Conservation (phyloP, 2,888 invertebrate species). For the Lepas anatifera region DNA sequence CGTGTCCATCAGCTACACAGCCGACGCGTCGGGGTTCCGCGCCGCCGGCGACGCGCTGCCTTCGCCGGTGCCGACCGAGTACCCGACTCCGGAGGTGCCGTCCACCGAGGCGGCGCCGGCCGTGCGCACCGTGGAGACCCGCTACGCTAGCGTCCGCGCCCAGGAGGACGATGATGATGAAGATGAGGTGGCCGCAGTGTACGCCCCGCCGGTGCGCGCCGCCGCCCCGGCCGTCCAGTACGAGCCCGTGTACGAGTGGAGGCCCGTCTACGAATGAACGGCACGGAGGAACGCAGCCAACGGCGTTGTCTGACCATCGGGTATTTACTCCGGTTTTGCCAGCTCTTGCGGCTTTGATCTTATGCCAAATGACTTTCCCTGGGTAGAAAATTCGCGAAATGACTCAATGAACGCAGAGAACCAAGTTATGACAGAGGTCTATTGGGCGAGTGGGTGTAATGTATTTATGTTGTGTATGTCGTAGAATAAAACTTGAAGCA, state of each 20-base stretch:
- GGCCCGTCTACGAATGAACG: neutral
- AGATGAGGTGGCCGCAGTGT: neutral
- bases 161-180: neutral
- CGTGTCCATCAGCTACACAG: neutral
- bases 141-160: neutral
- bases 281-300: too few species aligned
- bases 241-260: neutral
- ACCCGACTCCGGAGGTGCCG: constrained; percentile 6
- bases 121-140: neutral
- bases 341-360: too few species aligned
- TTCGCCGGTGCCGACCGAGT: neutral
- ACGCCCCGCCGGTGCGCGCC: neutral
- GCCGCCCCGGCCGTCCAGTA: neutral
- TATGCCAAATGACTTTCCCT: too few species aligned
- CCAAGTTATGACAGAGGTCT: too few species aligned
- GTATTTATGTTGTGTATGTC: too few species aligned
- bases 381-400: too few species aligned
- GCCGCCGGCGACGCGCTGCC: constrained; percentile 3
- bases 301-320: too few species aligned
- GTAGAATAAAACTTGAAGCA: too few species aligned
- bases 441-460: too few species aligned
- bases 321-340: too few species aligned
- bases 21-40: neutral
- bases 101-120: neutral
- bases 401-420: too few species aligned